phyloP scores from a whole-genome alignment of 2,113 vertebrate species.

The Sturnus vulgaris region DNA sequence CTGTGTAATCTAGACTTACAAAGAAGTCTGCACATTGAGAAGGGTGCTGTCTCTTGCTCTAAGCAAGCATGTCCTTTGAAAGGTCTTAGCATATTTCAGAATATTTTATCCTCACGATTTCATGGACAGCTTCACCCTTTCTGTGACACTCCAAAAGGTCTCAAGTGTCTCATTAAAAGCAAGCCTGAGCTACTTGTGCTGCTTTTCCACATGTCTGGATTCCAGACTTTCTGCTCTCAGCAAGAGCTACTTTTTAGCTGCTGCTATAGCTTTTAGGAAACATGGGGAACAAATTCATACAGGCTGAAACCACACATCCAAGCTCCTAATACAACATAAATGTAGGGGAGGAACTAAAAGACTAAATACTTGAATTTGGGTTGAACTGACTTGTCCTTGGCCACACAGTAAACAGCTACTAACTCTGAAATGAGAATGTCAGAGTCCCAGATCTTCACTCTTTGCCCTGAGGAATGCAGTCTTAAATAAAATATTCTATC shows the following conservation, averaged over 20 bases:
- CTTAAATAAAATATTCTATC: neutral
- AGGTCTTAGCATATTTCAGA: neutral
- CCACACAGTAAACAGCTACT: neutral
- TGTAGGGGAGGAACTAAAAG: neutral
- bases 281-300: neutral
- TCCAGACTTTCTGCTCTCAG: neutral
- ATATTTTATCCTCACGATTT: neutral
- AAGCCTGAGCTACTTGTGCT: neutral
- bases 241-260: neutral
- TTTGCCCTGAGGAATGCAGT: neutral
- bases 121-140: neutral
- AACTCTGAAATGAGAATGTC: neutral
- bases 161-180: neutral
- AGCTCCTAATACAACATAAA: neutral
- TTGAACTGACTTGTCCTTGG: neutral
- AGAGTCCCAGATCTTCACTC: neutral
- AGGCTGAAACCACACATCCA: neutral
- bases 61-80: neutral
- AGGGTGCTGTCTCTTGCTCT: neutral
- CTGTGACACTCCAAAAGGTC: neutral
- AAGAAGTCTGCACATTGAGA: neutral
- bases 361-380: neutral
- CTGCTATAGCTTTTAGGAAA: neutral
- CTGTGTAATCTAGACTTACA: neutral
- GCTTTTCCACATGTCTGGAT: neutral